Percentiles rank a stretch among this genome's conserved stretches.
Evolutionary conservation across 2,113 vertebrate genomes (phyloP).

Genomic region (Climacteris rufus): DNA sequence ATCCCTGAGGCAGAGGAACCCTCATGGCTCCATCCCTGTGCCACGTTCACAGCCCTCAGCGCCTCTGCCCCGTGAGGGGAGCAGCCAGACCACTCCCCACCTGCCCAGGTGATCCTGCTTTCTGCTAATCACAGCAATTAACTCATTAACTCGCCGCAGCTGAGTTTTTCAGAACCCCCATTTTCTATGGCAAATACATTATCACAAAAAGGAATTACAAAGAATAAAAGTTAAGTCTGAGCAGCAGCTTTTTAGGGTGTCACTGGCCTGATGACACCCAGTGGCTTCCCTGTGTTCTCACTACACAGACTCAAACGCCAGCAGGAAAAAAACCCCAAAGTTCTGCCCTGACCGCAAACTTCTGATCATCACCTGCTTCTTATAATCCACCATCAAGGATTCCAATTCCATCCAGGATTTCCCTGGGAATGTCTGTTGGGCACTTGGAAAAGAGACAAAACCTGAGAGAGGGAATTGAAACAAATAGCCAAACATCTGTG

Average conservation of each 20-base stretch:
- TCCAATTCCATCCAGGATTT: not conserved
- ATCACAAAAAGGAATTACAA: not conserved
- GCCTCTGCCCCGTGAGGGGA: not conserved
- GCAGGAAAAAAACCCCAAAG: not conserved
- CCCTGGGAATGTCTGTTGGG: not conserved
- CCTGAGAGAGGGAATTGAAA: not conserved
- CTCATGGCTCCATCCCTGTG: rapidly evolving
- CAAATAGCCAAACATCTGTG: not conserved
- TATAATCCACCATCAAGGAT: not conserved
- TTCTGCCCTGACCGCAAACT: not conserved
- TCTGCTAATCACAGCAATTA: not conserved
- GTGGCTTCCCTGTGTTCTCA: not conserved
- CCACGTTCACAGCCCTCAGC: rapidly evolving
- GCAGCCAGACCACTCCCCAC: not conserved
- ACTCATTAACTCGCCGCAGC: not conserved
- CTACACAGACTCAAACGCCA: not conserved
- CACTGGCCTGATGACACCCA: not conserved
- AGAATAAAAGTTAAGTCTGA: not conserved
- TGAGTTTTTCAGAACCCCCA: not conserved
- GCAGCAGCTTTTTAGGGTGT: not conserved
- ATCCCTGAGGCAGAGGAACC: not conserved
- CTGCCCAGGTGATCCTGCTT: not conserved
- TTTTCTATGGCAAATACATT: not conserved
- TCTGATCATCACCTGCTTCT: not conserved
- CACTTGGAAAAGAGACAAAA: not conserved